Evolutionary conservation across 1,140 invertebrate species (phyloP).

Genomic region (Hormaphis cornu): DNA sequence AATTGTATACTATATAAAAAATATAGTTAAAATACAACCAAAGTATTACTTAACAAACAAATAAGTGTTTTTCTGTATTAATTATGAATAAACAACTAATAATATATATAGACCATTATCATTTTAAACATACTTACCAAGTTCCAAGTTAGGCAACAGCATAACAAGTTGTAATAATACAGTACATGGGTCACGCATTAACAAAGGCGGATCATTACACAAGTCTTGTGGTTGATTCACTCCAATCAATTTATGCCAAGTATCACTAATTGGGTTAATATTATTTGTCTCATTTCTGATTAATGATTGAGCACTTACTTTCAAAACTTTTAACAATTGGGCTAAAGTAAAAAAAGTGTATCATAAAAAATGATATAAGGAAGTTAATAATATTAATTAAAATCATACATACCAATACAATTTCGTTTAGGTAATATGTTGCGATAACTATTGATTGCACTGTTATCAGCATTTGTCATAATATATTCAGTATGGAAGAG

Average conservation of each 20-base stretch:
- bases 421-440: slow-evolving; percentile 8
- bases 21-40: too few relatives aligned
- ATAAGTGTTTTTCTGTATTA: too few relatives aligned
- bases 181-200: slow-evolving; percentile 73
- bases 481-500: slow-evolving; percentile 33
- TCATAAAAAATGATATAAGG: background rate
- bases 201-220: slow-evolving; percentile 60
- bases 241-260: slow-evolving; percentile 55
- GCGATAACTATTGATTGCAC: background rate
- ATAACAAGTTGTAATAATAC: slow-evolving; percentile 78
- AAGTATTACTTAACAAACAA: too few relatives aligned
- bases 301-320: background rate
- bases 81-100: background rate
- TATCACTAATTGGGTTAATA: slow-evolving; percentile 46
- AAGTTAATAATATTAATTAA: background rate
- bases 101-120: background rate
- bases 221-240: slow-evolving; percentile 44
- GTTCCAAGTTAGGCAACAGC: slow-evolving; percentile 73
- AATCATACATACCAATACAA: slow-evolving; percentile 6
- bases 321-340: slow-evolving; percentile 1
- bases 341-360: background rate
- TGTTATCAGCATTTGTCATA: background rate
- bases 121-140: slow-evolving; percentile 52
- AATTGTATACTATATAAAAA: too few relatives aligned
- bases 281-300: background rate